These are phyloP conservation scores for Drosophila borborema DNA, from an alignment of 2,888 invertebrate species.

Conservation along the genomic window DNA sequence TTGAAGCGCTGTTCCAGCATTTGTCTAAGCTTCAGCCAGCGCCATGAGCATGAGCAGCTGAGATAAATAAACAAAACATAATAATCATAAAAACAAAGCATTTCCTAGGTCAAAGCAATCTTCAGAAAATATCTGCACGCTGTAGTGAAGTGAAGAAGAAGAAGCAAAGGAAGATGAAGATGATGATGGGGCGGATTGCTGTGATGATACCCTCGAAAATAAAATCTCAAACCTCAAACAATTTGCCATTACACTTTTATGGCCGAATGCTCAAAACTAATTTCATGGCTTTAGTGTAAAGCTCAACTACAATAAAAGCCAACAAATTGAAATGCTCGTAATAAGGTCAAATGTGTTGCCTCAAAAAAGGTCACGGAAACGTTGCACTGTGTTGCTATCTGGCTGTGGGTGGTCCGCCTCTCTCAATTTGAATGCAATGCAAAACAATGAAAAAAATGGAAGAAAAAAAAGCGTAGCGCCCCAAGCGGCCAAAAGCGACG, in stretches of 20 bases:
- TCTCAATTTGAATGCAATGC: constrained; percentile 48
- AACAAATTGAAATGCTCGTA: constrained; percentile 55
- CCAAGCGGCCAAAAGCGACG: constrained; percentile 50
- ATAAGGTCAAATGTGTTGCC: constrained; percentile 73
- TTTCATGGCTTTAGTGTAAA: constrained; percentile 66
- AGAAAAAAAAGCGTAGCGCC: constrained; percentile 27
- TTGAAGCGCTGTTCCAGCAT: constrained; percentile 8
- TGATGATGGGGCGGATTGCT: not conserved
- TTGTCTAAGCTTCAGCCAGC: constrained; percentile 19
- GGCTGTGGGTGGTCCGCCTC: constrained; percentile 38
- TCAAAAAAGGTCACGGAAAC: constrained; percentile 72
- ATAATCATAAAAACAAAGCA: constrained; percentile 41
- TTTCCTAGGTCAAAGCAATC: constrained; percentile 59
- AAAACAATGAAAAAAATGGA: constrained; percentile 5
- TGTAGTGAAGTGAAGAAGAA: not conserved
- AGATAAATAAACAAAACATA: constrained; percentile 29
- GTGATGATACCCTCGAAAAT: constrained; percentile 8
- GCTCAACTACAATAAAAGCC: constrained; percentile 32
- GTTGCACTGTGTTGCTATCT: constrained; percentile 29
- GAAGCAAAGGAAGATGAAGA: not conserved
- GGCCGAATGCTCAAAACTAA: constrained; percentile 62
- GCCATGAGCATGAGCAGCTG: constrained; percentile 16
- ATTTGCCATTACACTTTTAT: constrained; percentile 58
- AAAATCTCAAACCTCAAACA: constrained; percentile 34
- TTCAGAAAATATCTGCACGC: constrained; percentile 40